Evolutionary conservation across 2,113 vertebrate genomes (phyloP).

Genomic region (Pomatostomus ruficeps): DNA sequence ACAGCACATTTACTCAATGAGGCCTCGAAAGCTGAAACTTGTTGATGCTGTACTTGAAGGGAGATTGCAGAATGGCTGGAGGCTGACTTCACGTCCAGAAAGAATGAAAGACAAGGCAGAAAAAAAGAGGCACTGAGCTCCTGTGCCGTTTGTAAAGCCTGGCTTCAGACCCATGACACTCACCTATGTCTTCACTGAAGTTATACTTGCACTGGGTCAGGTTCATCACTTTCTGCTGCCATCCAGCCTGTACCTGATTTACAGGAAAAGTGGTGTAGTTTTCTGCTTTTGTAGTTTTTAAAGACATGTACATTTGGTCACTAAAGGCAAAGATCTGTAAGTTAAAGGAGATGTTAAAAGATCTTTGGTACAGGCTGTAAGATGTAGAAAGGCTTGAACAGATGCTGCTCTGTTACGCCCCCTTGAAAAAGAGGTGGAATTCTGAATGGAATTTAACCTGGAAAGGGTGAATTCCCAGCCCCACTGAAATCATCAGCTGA

Average conservation of each 20-base stretch:
- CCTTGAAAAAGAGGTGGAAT: neutral
- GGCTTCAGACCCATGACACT: neutral
- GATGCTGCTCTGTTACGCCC: constrained; percentile 5
- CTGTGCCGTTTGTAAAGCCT: neutral
- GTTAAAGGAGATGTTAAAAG: neutral
- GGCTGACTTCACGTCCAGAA: neutral
- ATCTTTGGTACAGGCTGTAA: neutral
- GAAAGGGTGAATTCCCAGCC: neutral
- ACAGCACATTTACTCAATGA: neutral
- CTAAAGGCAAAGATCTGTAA: neutral
- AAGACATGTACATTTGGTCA: neutral
- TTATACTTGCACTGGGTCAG: neutral
- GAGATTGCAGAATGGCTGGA: neutral
- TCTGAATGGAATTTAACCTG: neutral
- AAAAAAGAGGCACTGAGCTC: neutral
- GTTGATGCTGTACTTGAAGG: neutral
- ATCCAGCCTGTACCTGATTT: neutral
- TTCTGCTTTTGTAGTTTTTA: neutral
- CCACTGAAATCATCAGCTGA: neutral
- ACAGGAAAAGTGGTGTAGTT: neutral
- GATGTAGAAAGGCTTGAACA: neutral
- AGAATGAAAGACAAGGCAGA: neutral
- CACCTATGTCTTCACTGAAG: neutral
- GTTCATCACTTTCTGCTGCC: neutral
- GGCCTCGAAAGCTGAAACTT: neutral